phyloP scores from a whole-genome alignment of 2,888 invertebrate genomes.

The Vesta saturnalis region DNA sequence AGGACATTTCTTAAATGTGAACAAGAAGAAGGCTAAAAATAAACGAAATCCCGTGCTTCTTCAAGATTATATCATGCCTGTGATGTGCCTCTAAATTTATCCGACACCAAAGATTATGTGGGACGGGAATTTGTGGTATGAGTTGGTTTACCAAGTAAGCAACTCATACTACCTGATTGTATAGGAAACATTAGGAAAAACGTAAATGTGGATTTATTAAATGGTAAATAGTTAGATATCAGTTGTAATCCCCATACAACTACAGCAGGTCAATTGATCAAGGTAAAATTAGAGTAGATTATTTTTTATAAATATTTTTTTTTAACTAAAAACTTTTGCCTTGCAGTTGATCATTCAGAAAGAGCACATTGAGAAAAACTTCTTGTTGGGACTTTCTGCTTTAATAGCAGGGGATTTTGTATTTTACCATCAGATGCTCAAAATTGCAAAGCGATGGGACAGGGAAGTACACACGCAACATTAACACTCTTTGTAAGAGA shows the following conservation, averaged over 20 bases:
- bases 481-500: constrained; percentile 80
- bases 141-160: constrained; percentile 72
- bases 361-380: constrained; percentile 79
- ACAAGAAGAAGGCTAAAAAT: constrained; percentile 49
- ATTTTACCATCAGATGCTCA: constrained; percentile 82
- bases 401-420: constrained; percentile 83
- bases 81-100: constrained; percentile 51
- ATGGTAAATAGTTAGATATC: constrained; percentile 80
- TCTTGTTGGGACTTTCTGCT: constrained; percentile 79
- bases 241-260: constrained; percentile 76
- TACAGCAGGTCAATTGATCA: constrained; percentile 77
- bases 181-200: constrained; percentile 64
- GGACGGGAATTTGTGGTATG: constrained; percentile 83
- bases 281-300: constrained; percentile 62
- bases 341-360: constrained; percentile 74
- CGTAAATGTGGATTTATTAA: constrained; percentile 77
- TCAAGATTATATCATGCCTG: constrained; percentile 75
- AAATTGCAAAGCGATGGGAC: constrained; percentile 72
- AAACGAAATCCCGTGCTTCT: constrained; percentile 76
- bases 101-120: constrained; percentile 57
- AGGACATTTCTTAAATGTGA: constrained; percentile 16
- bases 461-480: constrained; percentile 54
- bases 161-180: constrained; percentile 68
- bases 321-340: too few species aligned
- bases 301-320: too few species aligned